Evolutionary conservation across 2,797 vertebrate genomes (phyloP), one percentile per base, ranked within the genome.

Genomic region (Pitangus sulphuratus): DNA sequence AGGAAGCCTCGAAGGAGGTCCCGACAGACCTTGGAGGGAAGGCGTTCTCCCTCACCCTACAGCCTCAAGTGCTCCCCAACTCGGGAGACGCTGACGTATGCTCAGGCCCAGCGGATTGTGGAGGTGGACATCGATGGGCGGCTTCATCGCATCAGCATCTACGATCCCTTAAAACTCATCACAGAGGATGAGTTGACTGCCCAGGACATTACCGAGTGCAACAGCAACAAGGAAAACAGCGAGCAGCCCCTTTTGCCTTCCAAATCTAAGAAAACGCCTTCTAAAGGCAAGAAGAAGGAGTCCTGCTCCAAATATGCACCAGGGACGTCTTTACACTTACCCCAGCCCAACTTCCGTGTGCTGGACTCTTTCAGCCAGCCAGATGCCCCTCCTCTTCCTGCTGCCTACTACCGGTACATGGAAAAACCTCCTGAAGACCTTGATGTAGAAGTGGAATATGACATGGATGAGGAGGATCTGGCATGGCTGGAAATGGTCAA

Each of bases 161-260:
- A 98, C 1, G 99, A 99, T 91, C 98, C 98, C 26, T 98, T 99
- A 44, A 99, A 99, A 8, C 98, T 99, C 83, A 99, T 99, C 84
- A 99, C 99, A 0, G 99, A 99, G 94, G 99, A 99, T 0, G 99
- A 99, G 94, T 98, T 99, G 98, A 99, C 99, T 14, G 99, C 99
- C 66, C 99, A 99, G 98, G 99, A 99, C 96, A 99, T 99, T 90
- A 99, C 98, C 0, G 99, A 99, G 95, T 99, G 99, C 98, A 99
- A 99, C 96, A 99, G 99, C 97, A 99, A 99, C 98, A 99, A 99
- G 95, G 99, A 99, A 87, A 99, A 99, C 97, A 99, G 99, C 0
- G 99, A 99, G 94, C 99, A 99, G 93, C 98, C 99, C 31, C 98
- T 98, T 8, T 97, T 98, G 68, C 97, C 98, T 62, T 95, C 98